These are phyloP conservation scores for Macroteleia sp. DNA, from an alignment of 2,888 invertebrate genomes.

Conservation along the genomic window DNA sequence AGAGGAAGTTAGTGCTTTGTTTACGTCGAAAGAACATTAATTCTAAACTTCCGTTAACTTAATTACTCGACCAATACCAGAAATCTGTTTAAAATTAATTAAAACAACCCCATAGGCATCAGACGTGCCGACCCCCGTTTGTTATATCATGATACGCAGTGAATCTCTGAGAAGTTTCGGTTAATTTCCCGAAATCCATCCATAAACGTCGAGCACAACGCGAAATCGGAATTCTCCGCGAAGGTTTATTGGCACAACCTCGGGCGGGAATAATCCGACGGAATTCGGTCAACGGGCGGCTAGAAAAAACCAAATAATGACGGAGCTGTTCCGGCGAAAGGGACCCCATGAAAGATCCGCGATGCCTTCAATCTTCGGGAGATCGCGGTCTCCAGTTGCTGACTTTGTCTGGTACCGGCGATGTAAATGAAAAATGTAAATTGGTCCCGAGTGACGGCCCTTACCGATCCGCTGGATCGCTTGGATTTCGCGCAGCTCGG, in stretches of 20 bases:
- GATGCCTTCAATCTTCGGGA: constrained; percentile 63
- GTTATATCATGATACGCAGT: constrained; percentile 29
- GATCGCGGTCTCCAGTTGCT: constrained; percentile 52
- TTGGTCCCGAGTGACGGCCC: constrained; percentile 77
- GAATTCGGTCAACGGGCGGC: constrained; percentile 67
- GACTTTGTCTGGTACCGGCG: constrained; percentile 65
- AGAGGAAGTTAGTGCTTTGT: too few species aligned
- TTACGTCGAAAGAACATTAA: too few species aligned
- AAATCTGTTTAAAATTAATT: constrained; percentile 18
- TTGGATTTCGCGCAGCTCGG: constrained; percentile 71
- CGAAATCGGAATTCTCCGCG: constrained; percentile 52
- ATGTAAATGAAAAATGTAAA: constrained; percentile 81
- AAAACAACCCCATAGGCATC: constrained; percentile 1
- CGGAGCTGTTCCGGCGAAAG: constrained; percentile 47
- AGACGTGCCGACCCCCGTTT: constrained; percentile 10
- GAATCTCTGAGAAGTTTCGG: constrained; percentile 18
- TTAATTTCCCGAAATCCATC: constrained; percentile 55
- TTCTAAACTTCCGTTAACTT: neutral
- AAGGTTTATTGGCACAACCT: constrained; percentile 69
- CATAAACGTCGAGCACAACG: constrained; percentile 50
- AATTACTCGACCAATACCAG: constrained; percentile 21
- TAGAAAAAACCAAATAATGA: constrained; percentile 77
- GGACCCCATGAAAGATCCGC: constrained; percentile 61
- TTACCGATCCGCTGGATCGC: constrained; percentile 73
- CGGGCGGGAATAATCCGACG: constrained; percentile 49